Evolutionary conservation across 2,888 invertebrate genomes (phyloP), one percentile per base, ranked within the genome.

Genomic region (Drosophila neotestacea): DNA sequence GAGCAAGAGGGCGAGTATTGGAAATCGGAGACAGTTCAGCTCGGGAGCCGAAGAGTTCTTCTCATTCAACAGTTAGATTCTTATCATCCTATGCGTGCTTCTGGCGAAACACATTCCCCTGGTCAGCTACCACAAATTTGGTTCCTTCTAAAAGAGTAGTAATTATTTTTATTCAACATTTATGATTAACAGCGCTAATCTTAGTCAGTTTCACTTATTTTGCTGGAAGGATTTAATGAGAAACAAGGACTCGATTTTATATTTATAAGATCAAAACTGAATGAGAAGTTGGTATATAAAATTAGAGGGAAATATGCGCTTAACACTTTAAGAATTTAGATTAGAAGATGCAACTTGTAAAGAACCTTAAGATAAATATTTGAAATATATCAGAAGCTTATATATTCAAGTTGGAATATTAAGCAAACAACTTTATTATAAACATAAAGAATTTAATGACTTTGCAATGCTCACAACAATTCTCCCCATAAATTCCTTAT

Each of bases 1-100:
- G 62, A 60, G 64, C 7, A 55, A 73, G 70, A 58, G 46, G 58
- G 47, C 51, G 46, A 36, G 13, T 39, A 75, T 58, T 71, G 56
- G 62, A 59, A 76, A 76, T 70, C 52, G 79, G 79, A 83, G 85
- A 76, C 71, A 74, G 38, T 69, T 64, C 85, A 81, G 77, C 80
- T 79, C 83, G 77, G 83, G 88, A 84, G 83, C 78, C 56, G 48
- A 51, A n/a, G 38, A 34, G 10, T 41, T 54, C 52, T 54, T 42
- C 47, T 34, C 30, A 47, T 22, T 11, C 27, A 13, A 36, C 27
- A 54, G 30, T 46, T 27, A 51, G 83, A 84, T 84, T 41, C 22
- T 69, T 68, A 84, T 84, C 83, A 32, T n/a, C 6, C 16, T 82
- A 70, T 82, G 79, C 69, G 83, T 84, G 88, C 90, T 89, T 84